Percentiles rank a stretch among this genome's conserved stretches.
phyloP scores from a whole-genome alignment of 30 jellyfish, hydroid and myxozoan genomes.

The Turritopsis dohrnii region DNA sequence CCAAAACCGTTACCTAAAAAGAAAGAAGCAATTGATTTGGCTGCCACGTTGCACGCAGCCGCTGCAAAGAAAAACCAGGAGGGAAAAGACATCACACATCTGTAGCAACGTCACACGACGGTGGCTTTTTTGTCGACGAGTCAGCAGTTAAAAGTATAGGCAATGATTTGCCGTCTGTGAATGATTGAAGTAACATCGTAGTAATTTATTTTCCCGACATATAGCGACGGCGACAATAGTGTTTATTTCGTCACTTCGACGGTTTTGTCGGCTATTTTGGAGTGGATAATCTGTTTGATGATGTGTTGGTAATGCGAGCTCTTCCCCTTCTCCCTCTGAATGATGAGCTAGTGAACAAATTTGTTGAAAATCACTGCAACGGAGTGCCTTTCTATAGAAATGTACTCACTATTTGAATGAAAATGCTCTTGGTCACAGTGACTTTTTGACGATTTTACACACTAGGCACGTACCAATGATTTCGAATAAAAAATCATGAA shows the following conservation, averaged over 20 bases:
- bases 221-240: neutral
- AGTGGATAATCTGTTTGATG: neutral
- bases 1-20: conserved; percentile 54
- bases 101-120: neutral
- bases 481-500: too few species aligned
- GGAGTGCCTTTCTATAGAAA: too few species aligned
- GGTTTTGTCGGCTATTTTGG: neutral
- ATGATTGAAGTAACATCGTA: neutral
- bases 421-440: too few species aligned
- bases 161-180: neutral
- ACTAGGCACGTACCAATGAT: too few species aligned
- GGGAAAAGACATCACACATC: conserved; percentile 24
- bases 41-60: conserved; percentile 81
- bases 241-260: neutral
- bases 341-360: too few species aligned
- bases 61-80: conserved; percentile 77
- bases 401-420: too few species aligned
- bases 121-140: neutral
- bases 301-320: neutral
- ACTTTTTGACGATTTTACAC: too few species aligned
- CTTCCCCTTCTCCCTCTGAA: too few species aligned
- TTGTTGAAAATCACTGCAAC: too few species aligned
- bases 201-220: neutral
- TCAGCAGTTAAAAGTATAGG: neutral
- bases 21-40: conserved; percentile 51